These are phyloP conservation scores for Lindbergichthys nudifrons DNA, from an alignment of 2,797 vertebrate species.

Conservation along the genomic window DNA sequence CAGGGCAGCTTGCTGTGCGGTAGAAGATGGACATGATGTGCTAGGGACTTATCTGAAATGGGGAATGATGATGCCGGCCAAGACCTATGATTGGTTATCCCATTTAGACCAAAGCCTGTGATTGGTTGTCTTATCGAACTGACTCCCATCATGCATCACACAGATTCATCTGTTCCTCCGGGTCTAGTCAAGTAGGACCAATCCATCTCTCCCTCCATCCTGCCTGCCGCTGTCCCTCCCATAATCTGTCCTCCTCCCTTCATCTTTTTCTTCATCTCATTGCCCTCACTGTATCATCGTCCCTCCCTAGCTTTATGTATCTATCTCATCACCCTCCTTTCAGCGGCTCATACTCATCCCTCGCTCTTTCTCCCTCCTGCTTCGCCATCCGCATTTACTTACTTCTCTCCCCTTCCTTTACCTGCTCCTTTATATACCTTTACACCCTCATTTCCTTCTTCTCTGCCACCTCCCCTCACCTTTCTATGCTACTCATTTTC, in stretches of 20 bases:
- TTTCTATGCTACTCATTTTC: slow-evolving; percentile 45
- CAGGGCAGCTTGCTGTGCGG: slow-evolving; percentile 44
- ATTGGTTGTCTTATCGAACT: slow-evolving; percentile 70
- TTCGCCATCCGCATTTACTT: slow-evolving; percentile 40
- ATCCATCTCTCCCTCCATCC: slow-evolving; percentile 66
- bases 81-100: slow-evolving; percentile 75
- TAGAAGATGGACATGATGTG: slow-evolving; percentile 63
- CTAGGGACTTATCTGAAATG: slow-evolving; percentile 62
- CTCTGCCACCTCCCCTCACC: slow-evolving; percentile 19
- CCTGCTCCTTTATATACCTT: slow-evolving; percentile 24
- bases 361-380: slow-evolving; percentile 21
- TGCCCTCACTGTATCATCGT: slow-evolving; percentile 41
- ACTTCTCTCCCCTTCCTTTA: slow-evolving; percentile 31
- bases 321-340: slow-evolving; percentile 57
- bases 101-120: slow-evolving; percentile 71
- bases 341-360: slow-evolving; percentile 35
- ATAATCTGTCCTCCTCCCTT: slow-evolving; percentile 53
- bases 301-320: slow-evolving; percentile 50
- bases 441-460: slow-evolving; percentile 42
- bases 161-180: slow-evolving; percentile 68
- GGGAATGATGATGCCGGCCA: slow-evolving; percentile 64
- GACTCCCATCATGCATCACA: slow-evolving; percentile 72
- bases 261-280: slow-evolving; percentile 58
- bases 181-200: slow-evolving; percentile 58
- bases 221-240: slow-evolving; percentile 48